Percentiles rank a stretch among this genome's conserved stretches.
Conservation (phyloP, 2,888 invertebrate species). For the Agriopis leucophaearia region DNA sequence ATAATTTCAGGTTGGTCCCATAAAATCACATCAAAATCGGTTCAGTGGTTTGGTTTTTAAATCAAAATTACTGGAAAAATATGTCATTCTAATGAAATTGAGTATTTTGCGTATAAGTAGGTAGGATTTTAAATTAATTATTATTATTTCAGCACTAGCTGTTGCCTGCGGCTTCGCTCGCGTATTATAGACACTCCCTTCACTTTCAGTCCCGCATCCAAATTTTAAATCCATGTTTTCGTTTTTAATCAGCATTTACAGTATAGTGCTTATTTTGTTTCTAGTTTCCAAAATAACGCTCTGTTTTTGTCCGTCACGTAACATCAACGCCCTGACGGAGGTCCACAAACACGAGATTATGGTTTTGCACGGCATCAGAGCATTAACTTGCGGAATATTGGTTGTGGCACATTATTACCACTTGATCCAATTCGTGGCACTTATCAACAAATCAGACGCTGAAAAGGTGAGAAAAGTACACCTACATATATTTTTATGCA, state of each 20-base stretch:
- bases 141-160: too few species aligned
- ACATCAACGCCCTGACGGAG: not conserved
- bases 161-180: too few species aligned
- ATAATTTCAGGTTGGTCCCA: too few species aligned
- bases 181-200: too few species aligned
- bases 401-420: not conserved
- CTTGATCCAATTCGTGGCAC: not conserved
- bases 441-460: slow-evolving; percentile 1
- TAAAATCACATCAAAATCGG: too few species aligned
- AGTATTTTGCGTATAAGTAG: too few species aligned
- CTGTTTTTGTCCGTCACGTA: slow-evolving; percentile 3
- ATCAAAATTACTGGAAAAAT: too few species aligned
- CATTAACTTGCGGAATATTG: not conserved
- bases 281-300: not conserved
- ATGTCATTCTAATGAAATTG: too few species aligned
- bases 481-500: too few species aligned
- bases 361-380: not conserved
- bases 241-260: not conserved
- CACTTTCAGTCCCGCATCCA: too few species aligned
- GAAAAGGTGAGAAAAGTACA: not conserved
- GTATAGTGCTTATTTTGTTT: not conserved
- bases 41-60: too few species aligned
- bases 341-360: not conserved
- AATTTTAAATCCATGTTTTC: not conserved
- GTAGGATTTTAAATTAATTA: too few species aligned